These are phyloP conservation scores for Idaea straminata DNA, from an alignment of 2,888 invertebrate species.

Conservation along the genomic window DNA sequence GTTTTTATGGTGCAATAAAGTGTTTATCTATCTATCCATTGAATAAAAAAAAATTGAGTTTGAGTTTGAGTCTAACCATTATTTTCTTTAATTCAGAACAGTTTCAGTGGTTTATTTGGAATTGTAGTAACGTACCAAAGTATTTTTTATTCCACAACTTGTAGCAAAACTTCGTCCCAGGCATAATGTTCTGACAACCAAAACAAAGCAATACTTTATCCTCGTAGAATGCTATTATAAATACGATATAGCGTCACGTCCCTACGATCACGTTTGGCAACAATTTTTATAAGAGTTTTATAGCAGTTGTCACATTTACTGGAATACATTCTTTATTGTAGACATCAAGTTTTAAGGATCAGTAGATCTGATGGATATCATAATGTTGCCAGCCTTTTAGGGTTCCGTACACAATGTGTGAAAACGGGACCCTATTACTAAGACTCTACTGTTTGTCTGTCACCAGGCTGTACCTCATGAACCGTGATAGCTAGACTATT, in stretches of 20 bases:
- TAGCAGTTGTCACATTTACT: slow-evolving; percentile 7
- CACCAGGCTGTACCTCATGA: no score
- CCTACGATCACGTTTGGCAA: slow-evolving; percentile 2
- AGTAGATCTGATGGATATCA: not conserved
- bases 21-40: no score
- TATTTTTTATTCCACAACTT: not conserved
- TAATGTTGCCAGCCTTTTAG: not conserved
- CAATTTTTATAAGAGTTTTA: slow-evolving; percentile 6
- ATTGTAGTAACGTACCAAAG: not conserved
- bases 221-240: not conserved
- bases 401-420: not conserved
- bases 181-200: not conserved
- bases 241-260: not conserved
- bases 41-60: no score
- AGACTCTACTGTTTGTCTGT: no score
- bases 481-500: no score
- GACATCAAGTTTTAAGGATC: slow-evolving; percentile 4
- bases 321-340: not conserved
- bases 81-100: no score
- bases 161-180: not conserved
- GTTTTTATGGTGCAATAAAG: no score
- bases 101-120: no score
- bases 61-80: no score
- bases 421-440: no score
- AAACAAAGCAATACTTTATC: slow-evolving; percentile 1